Conservation (phyloP, 2,113 vertebrate genomes). For the Rhinogobius similis region DNA sequence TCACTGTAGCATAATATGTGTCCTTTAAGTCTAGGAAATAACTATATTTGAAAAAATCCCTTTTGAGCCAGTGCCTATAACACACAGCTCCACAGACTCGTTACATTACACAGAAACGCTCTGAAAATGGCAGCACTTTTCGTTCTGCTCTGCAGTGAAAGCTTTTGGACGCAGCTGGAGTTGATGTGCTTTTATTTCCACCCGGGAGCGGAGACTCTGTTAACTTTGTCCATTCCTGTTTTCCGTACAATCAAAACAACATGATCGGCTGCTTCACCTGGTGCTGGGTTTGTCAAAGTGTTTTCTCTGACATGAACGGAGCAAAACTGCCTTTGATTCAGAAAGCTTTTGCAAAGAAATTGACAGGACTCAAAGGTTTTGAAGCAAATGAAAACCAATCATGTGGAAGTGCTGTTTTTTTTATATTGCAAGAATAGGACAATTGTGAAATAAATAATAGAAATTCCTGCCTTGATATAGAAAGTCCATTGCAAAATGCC, state of each 20-base stretch:
- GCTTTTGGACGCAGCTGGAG: background rate
- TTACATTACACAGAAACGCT: background rate
- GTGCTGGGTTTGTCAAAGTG: background rate
- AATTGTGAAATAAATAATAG: too few species aligned
- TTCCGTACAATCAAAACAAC: background rate
- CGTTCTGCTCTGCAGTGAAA: background rate
- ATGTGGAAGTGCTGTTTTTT: background rate
- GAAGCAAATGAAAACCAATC: background rate
- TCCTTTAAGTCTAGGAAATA: background rate
- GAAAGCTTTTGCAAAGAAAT: background rate
- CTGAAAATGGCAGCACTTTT: background rate
- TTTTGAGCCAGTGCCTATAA: background rate
- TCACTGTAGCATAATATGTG: too few species aligned
- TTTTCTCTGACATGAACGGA: background rate
- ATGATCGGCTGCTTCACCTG: background rate
- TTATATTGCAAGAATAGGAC: background rate
- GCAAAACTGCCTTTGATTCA: background rate
- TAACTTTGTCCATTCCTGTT: background rate
- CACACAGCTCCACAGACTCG: background rate
- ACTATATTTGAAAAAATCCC: background rate
- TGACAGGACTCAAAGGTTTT: background rate
- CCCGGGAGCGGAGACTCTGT: background rate
- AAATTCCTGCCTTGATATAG: too few species aligned
- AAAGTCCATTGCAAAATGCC: too few species aligned
- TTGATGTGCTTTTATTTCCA: background rate